Evolutionary conservation across 1,140 invertebrate genomes (phyloP).

Genomic region (Uloborus diversus): DNA sequence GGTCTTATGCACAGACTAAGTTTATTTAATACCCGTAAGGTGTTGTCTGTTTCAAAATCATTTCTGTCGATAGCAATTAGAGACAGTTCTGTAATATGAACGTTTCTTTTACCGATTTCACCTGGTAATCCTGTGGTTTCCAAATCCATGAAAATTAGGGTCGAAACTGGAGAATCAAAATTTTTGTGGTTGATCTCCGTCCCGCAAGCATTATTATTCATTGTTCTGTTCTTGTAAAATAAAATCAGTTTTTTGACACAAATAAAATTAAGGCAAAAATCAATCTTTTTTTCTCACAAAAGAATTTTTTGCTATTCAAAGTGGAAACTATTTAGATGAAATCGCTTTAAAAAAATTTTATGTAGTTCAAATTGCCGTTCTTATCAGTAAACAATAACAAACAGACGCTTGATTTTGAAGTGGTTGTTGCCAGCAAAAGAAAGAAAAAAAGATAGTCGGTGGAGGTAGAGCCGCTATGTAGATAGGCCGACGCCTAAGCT

Average conservation of each 20-base stretch:
- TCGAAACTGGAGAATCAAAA: slow-evolving; percentile 17
- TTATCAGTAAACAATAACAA: no score
- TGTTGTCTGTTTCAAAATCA: slow-evolving; percentile 40
- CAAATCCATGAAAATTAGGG: slow-evolving; percentile 57
- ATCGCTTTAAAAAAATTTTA: no score
- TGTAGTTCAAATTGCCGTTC: no score
- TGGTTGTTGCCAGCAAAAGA: no score
- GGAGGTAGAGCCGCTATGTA: no score
- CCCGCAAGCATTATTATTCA: slow-evolving; percentile 20
- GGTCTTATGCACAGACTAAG: slow-evolving; percentile 53
- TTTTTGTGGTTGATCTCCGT: not conserved
- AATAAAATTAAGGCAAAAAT: not conserved
- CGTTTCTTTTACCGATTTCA: slow-evolving; percentile 41
- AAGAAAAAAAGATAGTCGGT: no score
- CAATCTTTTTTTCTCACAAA: not conserved
- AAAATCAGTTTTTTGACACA: not conserved
- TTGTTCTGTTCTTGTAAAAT: not conserved
- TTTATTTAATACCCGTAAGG: slow-evolving; percentile 49
- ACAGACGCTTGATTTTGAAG: no score
- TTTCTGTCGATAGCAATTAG: slow-evolving; percentile 47
- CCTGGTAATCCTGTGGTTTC: slow-evolving; percentile 56
- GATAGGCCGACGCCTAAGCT: no score
- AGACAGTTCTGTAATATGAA: slow-evolving; percentile 57
- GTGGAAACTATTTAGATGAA: no score
- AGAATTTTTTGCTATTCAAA: no score